Evolutionary conservation across 2,888 invertebrate species (phyloP).

Genomic region (Himalopsyche japonica): DNA sequence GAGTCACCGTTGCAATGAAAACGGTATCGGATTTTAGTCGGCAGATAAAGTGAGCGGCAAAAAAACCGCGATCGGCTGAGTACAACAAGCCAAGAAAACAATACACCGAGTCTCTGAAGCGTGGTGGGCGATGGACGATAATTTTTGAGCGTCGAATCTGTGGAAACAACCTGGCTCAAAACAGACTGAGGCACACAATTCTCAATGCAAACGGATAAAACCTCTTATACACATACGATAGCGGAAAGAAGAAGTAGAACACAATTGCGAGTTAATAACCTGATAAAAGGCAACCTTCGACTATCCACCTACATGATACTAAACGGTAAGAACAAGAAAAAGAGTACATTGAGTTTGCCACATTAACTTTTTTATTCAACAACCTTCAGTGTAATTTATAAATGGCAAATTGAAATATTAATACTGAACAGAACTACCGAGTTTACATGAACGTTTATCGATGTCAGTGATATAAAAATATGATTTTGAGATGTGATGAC

Average conservation of each 20-base stretch:
- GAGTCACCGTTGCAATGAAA: background rate
- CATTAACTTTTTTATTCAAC: background rate
- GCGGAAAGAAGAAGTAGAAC: conserved; percentile 1
- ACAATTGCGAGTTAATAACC: background rate
- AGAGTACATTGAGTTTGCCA: background rate
- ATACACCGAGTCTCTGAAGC: background rate
- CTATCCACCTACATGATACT: background rate
- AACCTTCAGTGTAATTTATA: background rate
- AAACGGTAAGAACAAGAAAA: background rate
- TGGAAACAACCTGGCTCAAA: background rate
- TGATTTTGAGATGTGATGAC: no score
- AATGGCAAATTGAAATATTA: no score
- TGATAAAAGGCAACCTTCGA: background rate
- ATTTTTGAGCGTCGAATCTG: background rate
- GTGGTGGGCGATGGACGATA: background rate
- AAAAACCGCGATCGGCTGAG: background rate
- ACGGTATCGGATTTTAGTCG: background rate
- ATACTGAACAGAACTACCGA: no score
- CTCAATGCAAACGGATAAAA: background rate
- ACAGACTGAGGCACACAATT: background rate
- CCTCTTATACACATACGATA: background rate
- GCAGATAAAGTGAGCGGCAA: background rate
- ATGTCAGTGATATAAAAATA: no score
- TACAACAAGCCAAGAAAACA: background rate
- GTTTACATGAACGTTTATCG: no score